These are phyloP conservation scores for Nymphalis io DNA, from an alignment of 1,140 invertebrate species.

Conservation along the genomic window DNA sequence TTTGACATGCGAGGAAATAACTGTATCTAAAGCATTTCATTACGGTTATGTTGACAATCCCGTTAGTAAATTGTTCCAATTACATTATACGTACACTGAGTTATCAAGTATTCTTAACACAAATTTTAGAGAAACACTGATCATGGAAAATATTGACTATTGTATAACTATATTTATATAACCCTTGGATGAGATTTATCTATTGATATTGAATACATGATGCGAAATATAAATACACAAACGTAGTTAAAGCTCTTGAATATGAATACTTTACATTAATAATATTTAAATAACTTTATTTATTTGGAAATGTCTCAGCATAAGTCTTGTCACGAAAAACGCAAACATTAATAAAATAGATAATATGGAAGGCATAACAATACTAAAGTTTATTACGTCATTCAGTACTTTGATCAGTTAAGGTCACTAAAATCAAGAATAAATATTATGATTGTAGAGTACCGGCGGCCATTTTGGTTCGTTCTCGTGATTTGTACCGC, in stretches of 20 bases:
- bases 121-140: neutral
- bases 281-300: slow-evolving; percentile 52
- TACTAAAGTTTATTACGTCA: slow-evolving; percentile 75
- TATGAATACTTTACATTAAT: slow-evolving; percentile 65
- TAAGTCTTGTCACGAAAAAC: slow-evolving; percentile 47
- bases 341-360: slow-evolving; percentile 50
- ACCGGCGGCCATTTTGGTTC: slow-evolving; percentile 78
- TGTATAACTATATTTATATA: no score
- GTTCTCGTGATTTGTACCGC: slow-evolving; percentile 78
- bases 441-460: slow-evolving; percentile 81
- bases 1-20: slow-evolving; percentile 69
- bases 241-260: slow-evolving; percentile 73
- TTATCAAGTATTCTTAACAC: slow-evolving; percentile 35
- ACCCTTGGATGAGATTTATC: slow-evolving; percentile 16
- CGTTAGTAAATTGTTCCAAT: slow-evolving; percentile 46
- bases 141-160: slow-evolving; percentile 13
- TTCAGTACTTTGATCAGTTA: slow-evolving; percentile 80
- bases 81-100: slow-evolving; percentile 37
- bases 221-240: slow-evolving; percentile 50
- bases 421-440: slow-evolving; percentile 79
- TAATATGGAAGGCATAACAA: slow-evolving; percentile 63
- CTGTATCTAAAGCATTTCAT: slow-evolving; percentile 57
- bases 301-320: slow-evolving; percentile 67
- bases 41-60: slow-evolving; percentile 59
- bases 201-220: slow-evolving; percentile 25